phyloP scores from a whole-genome alignment of 2,888 invertebrate species.

The Sarcophaga carnaria region DNA sequence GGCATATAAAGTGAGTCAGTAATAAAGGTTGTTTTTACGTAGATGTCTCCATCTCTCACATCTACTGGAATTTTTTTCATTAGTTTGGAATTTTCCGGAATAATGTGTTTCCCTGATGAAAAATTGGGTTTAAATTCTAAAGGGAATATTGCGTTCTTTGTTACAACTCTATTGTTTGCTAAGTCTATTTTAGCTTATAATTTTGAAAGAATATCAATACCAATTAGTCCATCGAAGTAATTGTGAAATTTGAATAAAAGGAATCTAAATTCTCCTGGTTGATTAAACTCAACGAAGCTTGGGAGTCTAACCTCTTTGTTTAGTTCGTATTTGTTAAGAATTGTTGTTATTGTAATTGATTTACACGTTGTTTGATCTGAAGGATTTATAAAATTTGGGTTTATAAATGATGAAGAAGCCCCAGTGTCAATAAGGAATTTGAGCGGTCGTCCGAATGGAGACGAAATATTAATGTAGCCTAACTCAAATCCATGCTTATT shows the following conservation, averaged over 20 bases:
- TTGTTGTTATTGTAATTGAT: conserved; percentile 13
- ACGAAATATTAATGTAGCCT: too few species aligned
- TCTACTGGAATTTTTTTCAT: too few species aligned
- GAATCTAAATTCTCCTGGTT: conserved; percentile 5
- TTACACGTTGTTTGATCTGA: conserved; percentile 1
- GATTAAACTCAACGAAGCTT: conserved; percentile 18
- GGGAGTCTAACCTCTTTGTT: background rate
- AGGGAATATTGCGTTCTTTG: too few species aligned
- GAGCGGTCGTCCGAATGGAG: background rate
- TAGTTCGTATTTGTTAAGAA: background rate
- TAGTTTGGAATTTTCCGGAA: too few species aligned
- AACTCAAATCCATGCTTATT: too few species aligned
- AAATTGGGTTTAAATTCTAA: too few species aligned
- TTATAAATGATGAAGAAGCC: background rate
- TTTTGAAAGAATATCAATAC: conserved; percentile 18
- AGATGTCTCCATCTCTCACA: too few species aligned
- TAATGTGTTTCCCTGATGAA: too few species aligned
- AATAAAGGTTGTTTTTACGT: too few species aligned
- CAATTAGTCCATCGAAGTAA: conserved; percentile 18
- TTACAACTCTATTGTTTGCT: too few species aligned
- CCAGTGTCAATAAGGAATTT: conserved; percentile 4
- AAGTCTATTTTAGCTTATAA: background rate
- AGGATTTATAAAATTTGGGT: conserved; percentile 6
- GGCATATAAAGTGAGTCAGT: too few species aligned
- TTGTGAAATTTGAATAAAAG: conserved; percentile 21